Evolutionary conservation across 2,888 invertebrate genomes (phyloP).

Genomic region (Epistrophella euchroma): DNA sequence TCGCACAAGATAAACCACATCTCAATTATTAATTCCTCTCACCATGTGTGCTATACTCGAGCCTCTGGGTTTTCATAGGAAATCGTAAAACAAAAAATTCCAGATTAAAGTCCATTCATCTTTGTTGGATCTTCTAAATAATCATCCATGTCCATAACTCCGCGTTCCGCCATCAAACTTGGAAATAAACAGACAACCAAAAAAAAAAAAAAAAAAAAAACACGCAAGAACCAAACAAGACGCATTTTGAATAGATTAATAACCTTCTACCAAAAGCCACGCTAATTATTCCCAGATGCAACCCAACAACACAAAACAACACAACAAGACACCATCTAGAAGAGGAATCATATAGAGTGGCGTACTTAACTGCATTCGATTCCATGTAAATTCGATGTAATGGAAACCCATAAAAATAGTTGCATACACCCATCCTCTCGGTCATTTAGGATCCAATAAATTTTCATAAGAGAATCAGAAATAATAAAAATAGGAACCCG

Average conservation of each 20-base stretch:
- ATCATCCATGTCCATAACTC: constrained; percentile 53
- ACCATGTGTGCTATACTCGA: neutral
- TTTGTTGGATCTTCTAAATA: constrained; percentile 37
- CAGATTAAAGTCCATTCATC: constrained; percentile 16
- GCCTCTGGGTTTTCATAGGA: constrained; percentile 27
- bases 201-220: neutral
- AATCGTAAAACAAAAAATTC: constrained; percentile 38
- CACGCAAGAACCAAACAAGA: constrained; percentile 42
- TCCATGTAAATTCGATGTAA: constrained; percentile 76
- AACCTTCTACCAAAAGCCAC: constrained; percentile 65
- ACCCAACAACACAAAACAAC: constrained; percentile 2
- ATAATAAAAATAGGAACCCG: constrained; percentile 17
- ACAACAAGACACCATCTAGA: constrained; percentile 3
- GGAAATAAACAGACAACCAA: neutral
- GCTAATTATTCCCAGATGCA: constrained; percentile 69
- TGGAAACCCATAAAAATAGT: constrained; percentile 76
- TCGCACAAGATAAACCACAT: constrained; percentile 7
- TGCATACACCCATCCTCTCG: constrained; percentile 60
- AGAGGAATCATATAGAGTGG: constrained; percentile 31
- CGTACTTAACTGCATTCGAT: constrained; percentile 72
- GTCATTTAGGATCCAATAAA: constrained; percentile 75
- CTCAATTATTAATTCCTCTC: constrained; percentile 37
- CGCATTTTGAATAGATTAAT: constrained; percentile 72
- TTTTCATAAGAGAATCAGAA: constrained; percentile 68
- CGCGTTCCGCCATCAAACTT: constrained; percentile 41